Evolutionary conservation across 2,113 vertebrate species (phyloP), one percentile per base, ranked within the genome.

Genomic region (Sylvia atricapilla): DNA sequence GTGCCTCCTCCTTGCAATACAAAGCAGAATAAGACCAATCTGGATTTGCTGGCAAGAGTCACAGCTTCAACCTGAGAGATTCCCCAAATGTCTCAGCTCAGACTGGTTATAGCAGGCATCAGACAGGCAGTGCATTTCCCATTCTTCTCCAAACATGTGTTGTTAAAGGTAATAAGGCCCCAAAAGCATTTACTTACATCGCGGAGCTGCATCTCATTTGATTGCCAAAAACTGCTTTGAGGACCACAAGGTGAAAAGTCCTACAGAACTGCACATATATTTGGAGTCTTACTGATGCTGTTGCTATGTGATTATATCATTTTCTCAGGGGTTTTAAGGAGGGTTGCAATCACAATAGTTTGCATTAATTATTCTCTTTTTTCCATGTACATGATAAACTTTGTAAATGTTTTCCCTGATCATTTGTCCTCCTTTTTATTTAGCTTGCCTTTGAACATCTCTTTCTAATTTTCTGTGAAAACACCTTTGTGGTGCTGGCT

Each of bases 381-480:
- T 44, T 44, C 55, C 9, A 18, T 25, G 11, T 21, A n/a, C 0
- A 0, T 68, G 74, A 79, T 91, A 93, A 89, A 35, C 33, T 41
- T 25, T 15, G 41, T 19, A 64, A 62, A 75, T 7, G 10, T 60
- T 82, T 76, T 69, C 46, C 50, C 28, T 22, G 3, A 20, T 58
- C 23, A 35, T 66, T 89, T 79, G 75, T 14, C 23, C 11, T 62
- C 58, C 67, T 73, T 91, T 82, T 75, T 58, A 44, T 62, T 85
- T 83, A 74, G 43, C 39, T 85, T 66, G 33, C 46, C 47, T 91
- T 91, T 73, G 63, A 95, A 92, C 88, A 90, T 12, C 50, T 80
- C 79, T 76, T 93, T 92, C 55, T 90, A 58, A 86, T 90, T 94
- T 93, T 94, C 89, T 72, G 12, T 39, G 35, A 70, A 73, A 90